Conservation (phyloP, 1,140 invertebrate genomes). For the Drosophila miranda region DNA sequence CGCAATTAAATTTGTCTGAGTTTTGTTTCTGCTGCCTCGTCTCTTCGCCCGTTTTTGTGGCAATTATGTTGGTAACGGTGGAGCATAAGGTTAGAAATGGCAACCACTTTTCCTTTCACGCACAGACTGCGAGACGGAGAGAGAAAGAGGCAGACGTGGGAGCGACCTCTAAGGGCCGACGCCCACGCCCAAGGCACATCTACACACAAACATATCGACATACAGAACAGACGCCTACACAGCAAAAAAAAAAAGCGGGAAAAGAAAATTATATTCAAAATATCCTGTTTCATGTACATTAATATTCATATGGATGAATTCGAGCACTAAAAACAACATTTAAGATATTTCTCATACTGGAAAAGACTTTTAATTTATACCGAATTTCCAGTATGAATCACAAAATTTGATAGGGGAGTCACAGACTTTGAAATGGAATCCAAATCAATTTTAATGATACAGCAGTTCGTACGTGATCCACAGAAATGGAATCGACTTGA, state of each 20-base stretch:
- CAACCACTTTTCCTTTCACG: conserved; percentile 51
- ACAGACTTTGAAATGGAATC: no score
- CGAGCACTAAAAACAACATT: no score
- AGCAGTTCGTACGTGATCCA: no score
- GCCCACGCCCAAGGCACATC: conserved; percentile 19
- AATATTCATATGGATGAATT: no score
- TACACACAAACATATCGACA: neutral
- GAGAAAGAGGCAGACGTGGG: conserved; percentile 3
- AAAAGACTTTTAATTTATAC: no score
- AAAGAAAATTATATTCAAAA: no score
- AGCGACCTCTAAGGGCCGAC: conserved; percentile 11
- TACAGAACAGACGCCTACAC: neutral
- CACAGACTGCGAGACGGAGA: conserved; percentile 11
- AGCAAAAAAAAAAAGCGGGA: neutral
- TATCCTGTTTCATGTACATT: no score
- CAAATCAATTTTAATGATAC: no score
- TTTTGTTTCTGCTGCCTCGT: conserved; percentile 3
- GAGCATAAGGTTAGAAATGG: conserved; percentile 17
- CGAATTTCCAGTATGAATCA: no score
- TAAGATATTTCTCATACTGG: no score
- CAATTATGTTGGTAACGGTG: conserved; percentile 25
- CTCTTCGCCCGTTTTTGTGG: conserved; percentile 9
- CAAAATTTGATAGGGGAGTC: no score
- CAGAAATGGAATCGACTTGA: no score
- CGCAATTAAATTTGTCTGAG: conserved; percentile 51